A percentile compares a stretch with the other conserved stretches of the same genome.
Evolutionary conservation across 2,888 invertebrate species (phyloP).

Genomic region (Amorpha juglandis): DNA sequence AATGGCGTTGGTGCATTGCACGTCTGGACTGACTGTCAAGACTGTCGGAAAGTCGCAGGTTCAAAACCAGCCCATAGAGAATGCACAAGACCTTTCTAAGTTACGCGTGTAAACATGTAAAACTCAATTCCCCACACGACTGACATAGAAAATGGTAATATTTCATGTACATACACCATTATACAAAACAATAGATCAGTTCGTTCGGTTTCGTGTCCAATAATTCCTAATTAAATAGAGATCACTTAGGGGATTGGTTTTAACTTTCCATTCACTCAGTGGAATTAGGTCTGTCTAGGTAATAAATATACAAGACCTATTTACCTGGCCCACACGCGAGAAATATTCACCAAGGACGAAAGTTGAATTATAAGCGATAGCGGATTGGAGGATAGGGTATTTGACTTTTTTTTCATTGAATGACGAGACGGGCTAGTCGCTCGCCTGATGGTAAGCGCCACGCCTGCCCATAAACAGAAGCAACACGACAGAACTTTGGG

Average conservation of each 20-base stretch:
- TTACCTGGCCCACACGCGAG: constrained; percentile 29
- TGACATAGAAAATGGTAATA: not conserved
- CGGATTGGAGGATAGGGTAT: not conserved
- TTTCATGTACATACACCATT: not conserved
- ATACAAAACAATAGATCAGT: not conserved
- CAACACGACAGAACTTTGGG: too few relatives aligned
- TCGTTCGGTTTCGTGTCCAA: constrained; percentile 3
- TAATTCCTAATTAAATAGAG: constrained; percentile 18
- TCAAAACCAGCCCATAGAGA: too few relatives aligned
- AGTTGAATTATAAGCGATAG: not conserved
- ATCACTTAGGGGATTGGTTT: constrained; percentile 36
- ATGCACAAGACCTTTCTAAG: too few relatives aligned
- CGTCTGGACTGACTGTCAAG: too few relatives aligned
- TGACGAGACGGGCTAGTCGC: too few relatives aligned
- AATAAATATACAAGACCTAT: constrained; percentile 39
- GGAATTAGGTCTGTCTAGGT: constrained; percentile 43
- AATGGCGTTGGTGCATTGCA: too few relatives aligned
- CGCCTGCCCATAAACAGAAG: too few relatives aligned
- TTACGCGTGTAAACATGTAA: too few relatives aligned
- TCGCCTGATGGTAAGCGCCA: too few relatives aligned
- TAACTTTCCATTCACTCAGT: constrained; percentile 34
- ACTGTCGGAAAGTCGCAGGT: too few relatives aligned
- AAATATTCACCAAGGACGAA: not conserved
- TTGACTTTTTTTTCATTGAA: too few relatives aligned
- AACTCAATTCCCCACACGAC: too few relatives aligned